Evolutionary conservation across 2,113 vertebrate species (phyloP).

Genomic region (Eidolon helvum): DNA sequence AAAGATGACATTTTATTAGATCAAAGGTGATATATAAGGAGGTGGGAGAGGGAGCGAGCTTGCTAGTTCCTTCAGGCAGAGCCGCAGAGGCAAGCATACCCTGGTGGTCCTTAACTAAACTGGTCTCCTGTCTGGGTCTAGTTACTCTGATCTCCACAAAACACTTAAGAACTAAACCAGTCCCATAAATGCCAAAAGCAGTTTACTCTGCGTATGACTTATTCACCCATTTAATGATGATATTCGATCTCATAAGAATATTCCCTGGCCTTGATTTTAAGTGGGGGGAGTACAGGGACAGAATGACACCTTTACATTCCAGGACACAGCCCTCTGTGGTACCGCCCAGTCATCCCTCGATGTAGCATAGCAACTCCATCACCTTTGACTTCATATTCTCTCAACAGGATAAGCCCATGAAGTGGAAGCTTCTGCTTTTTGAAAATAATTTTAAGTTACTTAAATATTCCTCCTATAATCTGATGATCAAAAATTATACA

Average conservation of each 20-base stretch:
- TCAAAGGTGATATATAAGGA: not conserved
- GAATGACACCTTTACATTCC: not conserved
- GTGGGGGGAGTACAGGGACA: not conserved
- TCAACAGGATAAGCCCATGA: not conserved
- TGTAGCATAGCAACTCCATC: not conserved
- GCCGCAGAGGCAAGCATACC: not conserved
- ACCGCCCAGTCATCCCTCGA: not conserved
- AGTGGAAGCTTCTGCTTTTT: not conserved
- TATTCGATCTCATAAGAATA: not conserved
- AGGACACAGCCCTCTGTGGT: not conserved
- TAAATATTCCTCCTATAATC: not conserved
- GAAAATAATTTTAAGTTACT: constrained; percentile 3
- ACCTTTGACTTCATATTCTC: not conserved
- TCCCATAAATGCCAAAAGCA: constrained; percentile 9
- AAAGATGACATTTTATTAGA: not conserved
- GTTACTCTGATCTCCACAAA: not conserved
- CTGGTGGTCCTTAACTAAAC: not conserved
- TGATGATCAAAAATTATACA: not conserved
- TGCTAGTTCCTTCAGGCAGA: not conserved
- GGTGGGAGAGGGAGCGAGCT: not conserved
- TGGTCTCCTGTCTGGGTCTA: not conserved
- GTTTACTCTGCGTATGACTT: not conserved
- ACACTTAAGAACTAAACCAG: not conserved
- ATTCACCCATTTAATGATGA: not conserved
- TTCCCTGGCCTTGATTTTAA: not conserved